Conservation (phyloP, 2,888 invertebrate species). For the Brenthis daphne region DNA sequence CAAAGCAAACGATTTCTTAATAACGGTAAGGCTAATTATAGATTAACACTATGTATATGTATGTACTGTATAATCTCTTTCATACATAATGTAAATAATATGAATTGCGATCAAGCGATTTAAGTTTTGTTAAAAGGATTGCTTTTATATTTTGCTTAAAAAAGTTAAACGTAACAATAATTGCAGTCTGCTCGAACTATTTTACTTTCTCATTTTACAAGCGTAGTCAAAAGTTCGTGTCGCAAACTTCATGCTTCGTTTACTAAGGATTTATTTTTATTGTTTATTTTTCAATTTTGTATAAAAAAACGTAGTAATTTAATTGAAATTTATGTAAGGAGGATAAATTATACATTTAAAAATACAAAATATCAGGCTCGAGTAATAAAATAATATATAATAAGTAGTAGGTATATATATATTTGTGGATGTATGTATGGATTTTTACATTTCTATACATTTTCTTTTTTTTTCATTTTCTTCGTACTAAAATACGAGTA, state of each 20-base stretch:
- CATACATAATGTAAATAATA: background rate
- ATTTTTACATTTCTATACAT: no score
- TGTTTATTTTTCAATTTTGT: conserved; percentile 4
- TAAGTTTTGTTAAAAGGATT: background rate
- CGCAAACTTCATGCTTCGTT: conserved; percentile 17
- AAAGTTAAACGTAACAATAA: conserved; percentile 12
- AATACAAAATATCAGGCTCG: background rate
- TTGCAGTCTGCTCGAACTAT: conserved; percentile 11
- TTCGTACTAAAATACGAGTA: no score
- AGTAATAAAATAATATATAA: no score
- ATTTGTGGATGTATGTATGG: background rate
- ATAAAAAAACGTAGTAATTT: background rate
- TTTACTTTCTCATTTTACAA: conserved; percentile 17
- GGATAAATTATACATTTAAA: no score
- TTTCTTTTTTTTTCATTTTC: no score
- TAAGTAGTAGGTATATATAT: background rate
- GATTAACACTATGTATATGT: background rate
- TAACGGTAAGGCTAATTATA: no score
- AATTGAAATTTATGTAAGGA: background rate
- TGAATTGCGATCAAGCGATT: background rate
- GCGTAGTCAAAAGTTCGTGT: conserved; percentile 18
- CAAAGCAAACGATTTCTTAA: no score
- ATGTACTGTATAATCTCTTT: background rate
- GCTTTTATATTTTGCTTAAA: conserved; percentile 1
- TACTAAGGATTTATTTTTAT: conserved; percentile 10